Conservation (phyloP, 2,797 vertebrate species). For the Sebastes paucispinis region DNA sequence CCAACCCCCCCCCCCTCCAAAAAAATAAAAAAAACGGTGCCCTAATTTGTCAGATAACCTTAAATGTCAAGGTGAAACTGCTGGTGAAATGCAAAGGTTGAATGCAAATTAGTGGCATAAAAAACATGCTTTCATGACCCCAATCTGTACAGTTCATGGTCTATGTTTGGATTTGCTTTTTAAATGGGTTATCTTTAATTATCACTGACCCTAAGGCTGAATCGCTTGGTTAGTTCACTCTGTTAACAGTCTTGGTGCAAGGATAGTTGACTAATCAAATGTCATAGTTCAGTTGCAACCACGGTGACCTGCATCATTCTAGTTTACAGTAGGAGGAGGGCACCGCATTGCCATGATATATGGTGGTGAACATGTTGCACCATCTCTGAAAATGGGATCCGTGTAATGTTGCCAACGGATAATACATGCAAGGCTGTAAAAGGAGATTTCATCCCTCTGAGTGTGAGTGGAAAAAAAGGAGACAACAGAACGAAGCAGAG, state of each 20-base stretch:
- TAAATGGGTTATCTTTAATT: slow-evolving; percentile 75
- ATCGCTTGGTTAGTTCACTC: slow-evolving; percentile 59
- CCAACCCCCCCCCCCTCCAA: not conserved
- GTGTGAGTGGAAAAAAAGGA: slow-evolving; percentile 47
- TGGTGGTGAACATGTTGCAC: slow-evolving; percentile 18
- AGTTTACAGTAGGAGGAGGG: slow-evolving; percentile 20
- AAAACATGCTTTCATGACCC: slow-evolving; percentile 65
- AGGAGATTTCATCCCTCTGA: slow-evolving; percentile 69
- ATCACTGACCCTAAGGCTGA: slow-evolving; percentile 64
- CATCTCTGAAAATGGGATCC: slow-evolving; percentile 57
- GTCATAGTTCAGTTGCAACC: slow-evolving; percentile 49
- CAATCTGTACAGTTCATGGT: slow-evolving; percentile 72
- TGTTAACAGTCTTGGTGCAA: slow-evolving; percentile 58
- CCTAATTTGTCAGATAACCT: slow-evolving; percentile 79
- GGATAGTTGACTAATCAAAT: slow-evolving; percentile 71
- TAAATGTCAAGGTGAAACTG: slow-evolving; percentile 77
- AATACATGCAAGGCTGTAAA: slow-evolving; percentile 66
- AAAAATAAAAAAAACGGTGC: not conserved
- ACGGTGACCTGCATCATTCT: slow-evolving; percentile 51
- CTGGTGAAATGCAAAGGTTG: slow-evolving; percentile 67
- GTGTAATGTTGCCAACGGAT: slow-evolving; percentile 42
- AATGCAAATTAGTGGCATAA: slow-evolving; percentile 70
- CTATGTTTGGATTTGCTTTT: slow-evolving; percentile 72
- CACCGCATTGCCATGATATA: slow-evolving; percentile 30
- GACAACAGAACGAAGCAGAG: slow-evolving; percentile 54